Percentiles rank a stretch among this genome's conserved stretches.
These are phyloP conservation scores for Drosophila arawakana DNA, from an alignment of 1,140 invertebrate species.

Conservation along the genomic window DNA sequence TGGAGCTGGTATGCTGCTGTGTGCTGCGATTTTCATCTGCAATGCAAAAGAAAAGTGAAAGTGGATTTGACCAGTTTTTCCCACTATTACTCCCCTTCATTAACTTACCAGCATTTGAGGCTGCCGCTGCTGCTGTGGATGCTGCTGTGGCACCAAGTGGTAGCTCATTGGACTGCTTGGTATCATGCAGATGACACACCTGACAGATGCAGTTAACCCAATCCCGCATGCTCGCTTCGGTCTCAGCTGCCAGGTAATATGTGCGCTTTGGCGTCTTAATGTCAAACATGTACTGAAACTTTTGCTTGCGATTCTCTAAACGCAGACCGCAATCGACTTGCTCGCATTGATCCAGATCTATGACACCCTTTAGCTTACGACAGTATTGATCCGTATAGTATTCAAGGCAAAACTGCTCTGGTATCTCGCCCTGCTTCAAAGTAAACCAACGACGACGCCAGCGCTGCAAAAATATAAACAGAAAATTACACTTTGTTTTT, in stretches of 20 bases:
- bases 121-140: constrained; percentile 21
- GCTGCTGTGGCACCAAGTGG: constrained; percentile 54
- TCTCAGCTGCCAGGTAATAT: constrained; percentile 96
- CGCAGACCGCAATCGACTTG: constrained; percentile 95
- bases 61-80: constrained; percentile 15
- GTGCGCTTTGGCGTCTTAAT: constrained; percentile 94
- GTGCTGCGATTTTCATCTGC: constrained; percentile 72
- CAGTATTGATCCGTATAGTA: constrained; percentile 96
- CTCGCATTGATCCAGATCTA: constrained; percentile 97
- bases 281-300: constrained; percentile 94
- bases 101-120: constrained; percentile 51
- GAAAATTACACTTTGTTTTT: constrained; percentile 32
- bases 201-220: constrained; percentile 98
- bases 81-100: neutral
- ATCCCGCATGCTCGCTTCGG: constrained; percentile 95
- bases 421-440: constrained; percentile 94
- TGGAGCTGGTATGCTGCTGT: constrained; percentile 69
- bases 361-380: constrained; percentile 94
- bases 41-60: constrained; percentile 30
- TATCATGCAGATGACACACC: constrained; percentile 93
- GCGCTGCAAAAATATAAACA: constrained; percentile 88
- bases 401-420: constrained; percentile 96
- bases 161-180: constrained; percentile 77
- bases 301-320: constrained; percentile 92
- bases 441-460: constrained; percentile 98